A percentile compares a stretch with the other conserved stretches of the same genome.
These are phyloP conservation scores for Copidosoma aretas DNA, from an alignment of 2,888 invertebrate species.

Conservation along the genomic window DNA sequence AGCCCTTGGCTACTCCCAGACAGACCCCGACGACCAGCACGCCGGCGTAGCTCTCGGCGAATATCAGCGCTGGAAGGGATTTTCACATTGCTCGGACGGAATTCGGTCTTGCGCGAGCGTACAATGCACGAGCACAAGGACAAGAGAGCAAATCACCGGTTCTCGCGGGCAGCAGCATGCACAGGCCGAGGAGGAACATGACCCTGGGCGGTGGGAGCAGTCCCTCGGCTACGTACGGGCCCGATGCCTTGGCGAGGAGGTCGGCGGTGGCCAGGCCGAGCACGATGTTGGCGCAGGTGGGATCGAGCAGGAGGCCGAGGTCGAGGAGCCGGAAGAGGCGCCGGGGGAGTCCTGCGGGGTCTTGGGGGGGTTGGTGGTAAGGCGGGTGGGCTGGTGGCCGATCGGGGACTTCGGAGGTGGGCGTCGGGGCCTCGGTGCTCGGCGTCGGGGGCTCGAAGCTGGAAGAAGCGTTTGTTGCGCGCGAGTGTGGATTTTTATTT, in stretches of 20 bases:
- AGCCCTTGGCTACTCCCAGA: slow-evolving; percentile 73
- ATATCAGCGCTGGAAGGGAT: slow-evolving; percentile 59
- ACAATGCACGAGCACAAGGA: background rate
- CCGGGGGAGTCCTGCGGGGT: slow-evolving; percentile 24
- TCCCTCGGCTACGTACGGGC: slow-evolving; percentile 71
- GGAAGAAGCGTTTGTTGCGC: too few relatives aligned
- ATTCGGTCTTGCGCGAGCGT: background rate
- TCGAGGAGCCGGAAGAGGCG: slow-evolving; percentile 69
- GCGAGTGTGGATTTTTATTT: too few relatives aligned
- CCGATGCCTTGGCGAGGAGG: slow-evolving; percentile 71
- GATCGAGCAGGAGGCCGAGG: slow-evolving; percentile 71
- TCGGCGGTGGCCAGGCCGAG: slow-evolving; percentile 71
- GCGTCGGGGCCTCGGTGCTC: too few relatives aligned
- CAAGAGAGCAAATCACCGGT: slow-evolving; percentile 64
- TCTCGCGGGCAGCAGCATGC: slow-evolving; percentile 69
- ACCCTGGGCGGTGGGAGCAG: slow-evolving; percentile 69
- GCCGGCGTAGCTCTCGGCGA: slow-evolving; percentile 55
- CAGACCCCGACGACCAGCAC: slow-evolving; percentile 65
- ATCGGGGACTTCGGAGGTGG: too few relatives aligned
- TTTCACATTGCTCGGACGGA: background rate
- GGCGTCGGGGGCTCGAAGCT: too few relatives aligned
- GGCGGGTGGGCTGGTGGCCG: too few relatives aligned
- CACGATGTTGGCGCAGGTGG: slow-evolving; percentile 73
- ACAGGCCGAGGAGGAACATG: slow-evolving; percentile 71
- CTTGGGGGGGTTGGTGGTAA: too few relatives aligned